Percentiles rank a stretch among this genome's conserved stretches.
Evolutionary conservation across 2,888 invertebrate species (phyloP).

Genomic region (Matsumyia berberina): DNA sequence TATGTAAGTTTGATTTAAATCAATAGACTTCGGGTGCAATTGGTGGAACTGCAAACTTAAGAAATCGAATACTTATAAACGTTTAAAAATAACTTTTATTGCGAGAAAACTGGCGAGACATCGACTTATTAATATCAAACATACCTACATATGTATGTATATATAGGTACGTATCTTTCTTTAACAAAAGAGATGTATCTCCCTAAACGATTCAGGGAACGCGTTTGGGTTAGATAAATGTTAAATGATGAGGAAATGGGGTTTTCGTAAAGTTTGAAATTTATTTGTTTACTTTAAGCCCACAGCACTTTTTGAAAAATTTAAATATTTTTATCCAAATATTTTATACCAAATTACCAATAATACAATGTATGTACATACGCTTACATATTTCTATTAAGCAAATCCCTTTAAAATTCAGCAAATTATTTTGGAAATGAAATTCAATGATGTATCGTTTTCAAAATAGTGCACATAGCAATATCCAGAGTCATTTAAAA

Average conservation of each 20-base stretch:
- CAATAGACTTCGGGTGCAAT: not conserved
- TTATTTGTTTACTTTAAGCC: slow-evolving; percentile 13
- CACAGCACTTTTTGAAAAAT: not conserved
- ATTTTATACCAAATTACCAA: too few relatives aligned
- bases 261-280: slow-evolving; percentile 22
- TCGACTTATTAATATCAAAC: slow-evolving; percentile 6
- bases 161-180: not conserved
- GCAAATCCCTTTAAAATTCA: too few relatives aligned
- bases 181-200: slow-evolving; percentile 16
- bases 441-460: too few relatives aligned
- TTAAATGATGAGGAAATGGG: not conserved
- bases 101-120: not conserved
- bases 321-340: too few relatives aligned
- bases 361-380: too few relatives aligned
- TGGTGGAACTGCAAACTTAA: slow-evolving; percentile 1
- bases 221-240: not conserved
- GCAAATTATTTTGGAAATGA: too few relatives aligned
- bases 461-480: too few relatives aligned
- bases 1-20: slow-evolving; percentile 5
- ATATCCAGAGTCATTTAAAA: too few relatives aligned
- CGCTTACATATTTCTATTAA: too few relatives aligned
- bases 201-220: slow-evolving; percentile 16
- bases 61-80: slow-evolving; percentile 23
- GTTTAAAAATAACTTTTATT: slow-evolving; percentile 24
- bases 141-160: not conserved